Evolutionary conservation across 1,140 invertebrate genomes (phyloP), one percentile per base, ranked within the genome.

Genomic region (Nebria ingens): DNA sequence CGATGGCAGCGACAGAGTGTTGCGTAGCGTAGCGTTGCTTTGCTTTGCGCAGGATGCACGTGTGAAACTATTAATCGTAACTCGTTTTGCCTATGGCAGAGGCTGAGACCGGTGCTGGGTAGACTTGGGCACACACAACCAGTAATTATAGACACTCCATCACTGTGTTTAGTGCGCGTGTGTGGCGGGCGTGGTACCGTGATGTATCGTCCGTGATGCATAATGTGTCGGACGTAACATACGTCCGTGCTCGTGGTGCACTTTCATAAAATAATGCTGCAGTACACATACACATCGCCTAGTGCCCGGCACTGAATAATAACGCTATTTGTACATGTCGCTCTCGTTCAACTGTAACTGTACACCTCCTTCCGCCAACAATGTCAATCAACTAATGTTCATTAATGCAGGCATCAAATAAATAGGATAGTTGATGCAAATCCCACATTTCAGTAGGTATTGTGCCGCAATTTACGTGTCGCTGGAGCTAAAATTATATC

Each of bases 251-350:
- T n/a, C n/a, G n/a, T n/a, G n/a, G n/a, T n/a, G n/a, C n/a, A n/a
- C n/a, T n/a, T n/a, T n/a, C n/a, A 34, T 34, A 34, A 34, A 34
- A 34, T 34, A 34, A 34, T 34, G 25, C n/a, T n/a, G n/a, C n/a
- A n/a, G n/a, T n/a, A n/a, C n/a, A n/a, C n/a, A n/a, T 34, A n/a
- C 25, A 34, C 25, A n/a, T 34, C 25, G 25, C 6, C 25, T 34
- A 9, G 25, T n/a, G 25, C 25, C 25, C 6, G n/a, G 25, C 25
- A 34, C 57, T 64, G 63, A 62, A 64, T 64, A 64, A 64, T 64
- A 64, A 64, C 62, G 61, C 62, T 62, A 64, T 64, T 64, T 64
- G 63, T 64, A 34, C 25, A 34, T n/a, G 25, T 34, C 25, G 6
- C 6, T 34, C 25, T n/a, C n/a, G n/a, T n/a, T n/a, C n/a, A n/a